Evolutionary conservation across 2,797 vertebrate genomes (phyloP).

Genomic region (Distichodus sexfasciatus): DNA sequence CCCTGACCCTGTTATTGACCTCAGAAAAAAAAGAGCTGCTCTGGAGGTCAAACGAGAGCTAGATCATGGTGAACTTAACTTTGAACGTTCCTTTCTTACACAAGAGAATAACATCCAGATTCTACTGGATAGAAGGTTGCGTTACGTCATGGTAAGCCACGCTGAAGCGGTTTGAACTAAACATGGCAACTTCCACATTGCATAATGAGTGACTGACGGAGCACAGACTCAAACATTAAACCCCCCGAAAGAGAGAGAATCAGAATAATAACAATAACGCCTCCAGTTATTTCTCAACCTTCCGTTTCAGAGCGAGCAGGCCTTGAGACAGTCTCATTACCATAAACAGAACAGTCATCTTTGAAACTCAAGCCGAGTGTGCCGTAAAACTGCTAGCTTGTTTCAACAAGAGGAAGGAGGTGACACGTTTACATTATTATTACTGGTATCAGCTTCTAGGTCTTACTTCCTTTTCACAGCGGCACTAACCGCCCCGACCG

Average conservation of each 20-base stretch:
- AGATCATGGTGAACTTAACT: not conserved
- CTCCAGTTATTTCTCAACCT: too few relatives aligned
- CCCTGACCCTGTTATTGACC: constrained; percentile 49
- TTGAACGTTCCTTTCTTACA: not conserved
- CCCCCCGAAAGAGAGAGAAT: constrained; percentile 32
- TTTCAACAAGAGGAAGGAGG: constrained; percentile 16
- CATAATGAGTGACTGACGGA: constrained; percentile 55
- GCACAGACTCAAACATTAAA: not conserved
- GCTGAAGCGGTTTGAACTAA: constrained; percentile 49
- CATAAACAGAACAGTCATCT: not conserved
- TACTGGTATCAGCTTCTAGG: constrained; percentile 5
- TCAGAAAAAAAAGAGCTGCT: too few relatives aligned
- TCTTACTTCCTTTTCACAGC: constrained; percentile 7
- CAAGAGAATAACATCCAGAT: not conserved
- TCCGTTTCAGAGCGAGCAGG: constrained; percentile 1
- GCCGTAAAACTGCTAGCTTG: not conserved
- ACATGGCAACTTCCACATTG: constrained; percentile 54
- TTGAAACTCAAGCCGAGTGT: not conserved
- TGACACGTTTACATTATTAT: not conserved
- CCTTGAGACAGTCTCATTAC: not conserved
- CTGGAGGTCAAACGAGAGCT: too few relatives aligned
- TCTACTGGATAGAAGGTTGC: not conserved
- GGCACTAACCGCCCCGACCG: not conserved
- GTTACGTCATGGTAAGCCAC: not conserved
- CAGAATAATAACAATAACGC: too few relatives aligned